Percentiles rank a stretch among this genome's conserved stretches.
These are phyloP conservation scores for Machimus rusticus DNA, from an alignment of 2,888 invertebrate species.

Conservation along the genomic window DNA sequence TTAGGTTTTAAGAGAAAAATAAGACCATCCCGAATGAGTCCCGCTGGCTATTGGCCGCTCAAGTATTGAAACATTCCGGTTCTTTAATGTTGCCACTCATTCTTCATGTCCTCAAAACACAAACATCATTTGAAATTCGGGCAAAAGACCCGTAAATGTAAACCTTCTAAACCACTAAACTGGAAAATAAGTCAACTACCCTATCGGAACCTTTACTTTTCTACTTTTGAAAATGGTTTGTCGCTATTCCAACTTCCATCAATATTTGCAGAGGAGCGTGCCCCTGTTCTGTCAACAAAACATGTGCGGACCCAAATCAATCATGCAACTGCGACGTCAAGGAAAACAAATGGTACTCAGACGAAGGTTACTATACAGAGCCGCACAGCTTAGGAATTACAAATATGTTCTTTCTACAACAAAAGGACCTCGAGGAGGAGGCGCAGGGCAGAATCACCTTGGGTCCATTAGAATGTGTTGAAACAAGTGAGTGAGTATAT, in stretches of 20 bases:
- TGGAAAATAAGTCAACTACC: conserved; percentile 42
- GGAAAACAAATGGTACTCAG: conserved; percentile 86
- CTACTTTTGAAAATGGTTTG: conserved; percentile 18
- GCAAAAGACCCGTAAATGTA: conserved; percentile 8
- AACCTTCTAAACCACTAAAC: conserved; percentile 28
- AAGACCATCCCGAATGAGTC: not conserved
- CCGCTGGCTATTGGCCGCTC: not conserved
- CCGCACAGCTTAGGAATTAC: conserved; percentile 87
- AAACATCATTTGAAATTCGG: conserved; percentile 30
- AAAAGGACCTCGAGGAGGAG: conserved; percentile 80
- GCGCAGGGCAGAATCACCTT: conserved; percentile 87
- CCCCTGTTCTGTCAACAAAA: conserved; percentile 78
- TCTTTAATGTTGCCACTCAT: not conserved
- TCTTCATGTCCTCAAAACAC: not conserved
- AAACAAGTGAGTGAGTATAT: conserved; percentile 77
- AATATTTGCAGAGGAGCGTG: conserved; percentile 71
- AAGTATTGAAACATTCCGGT: not conserved
- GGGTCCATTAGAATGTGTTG: conserved; percentile 91
- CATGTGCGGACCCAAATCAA: conserved; percentile 81
- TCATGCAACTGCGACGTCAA: conserved; percentile 92
- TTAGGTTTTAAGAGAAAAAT: not conserved
- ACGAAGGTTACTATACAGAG: conserved; percentile 84
- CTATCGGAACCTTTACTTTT: conserved; percentile 15
- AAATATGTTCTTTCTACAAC: conserved; percentile 89
- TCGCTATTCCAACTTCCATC: conserved; percentile 30